Evolutionary conservation across 2,797 vertebrate genomes (phyloP).

Genomic region (Macroramphosus scolopax): DNA sequence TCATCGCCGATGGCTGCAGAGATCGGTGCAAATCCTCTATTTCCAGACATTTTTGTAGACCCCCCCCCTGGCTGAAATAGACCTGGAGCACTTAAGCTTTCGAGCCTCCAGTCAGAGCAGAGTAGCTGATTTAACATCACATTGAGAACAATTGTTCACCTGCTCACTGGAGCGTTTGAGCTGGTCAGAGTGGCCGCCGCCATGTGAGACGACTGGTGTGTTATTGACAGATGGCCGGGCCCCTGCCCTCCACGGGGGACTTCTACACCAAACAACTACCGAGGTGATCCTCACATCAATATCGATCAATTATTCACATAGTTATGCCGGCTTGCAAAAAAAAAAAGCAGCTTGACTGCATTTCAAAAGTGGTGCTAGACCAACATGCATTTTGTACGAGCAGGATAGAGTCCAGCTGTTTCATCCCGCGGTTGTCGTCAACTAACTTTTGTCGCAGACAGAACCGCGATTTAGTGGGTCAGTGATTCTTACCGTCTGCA

Average conservation of each 20-base stretch:
- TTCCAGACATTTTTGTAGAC: no score
- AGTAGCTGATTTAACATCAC: conserved; percentile 49
- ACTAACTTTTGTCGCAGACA: conserved; percentile 45
- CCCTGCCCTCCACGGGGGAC: conserved; percentile 35
- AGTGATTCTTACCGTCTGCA: conserved; percentile 57
- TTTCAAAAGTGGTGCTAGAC: conserved; percentile 63
- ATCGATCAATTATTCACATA: conserved; percentile 71
- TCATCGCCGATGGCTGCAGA: no score
- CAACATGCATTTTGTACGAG: conserved; percentile 62
- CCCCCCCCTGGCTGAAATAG: conserved; percentile 9
- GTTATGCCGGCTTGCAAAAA: conserved; percentile 58
- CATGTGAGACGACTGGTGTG: conserved; percentile 33
- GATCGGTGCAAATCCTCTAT: no score
- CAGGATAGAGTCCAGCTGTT: conserved; percentile 23
- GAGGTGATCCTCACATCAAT: conserved; percentile 58
- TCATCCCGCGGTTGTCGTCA: conserved; percentile 41
- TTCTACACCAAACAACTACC: conserved; percentile 54
- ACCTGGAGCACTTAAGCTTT: conserved; percentile 13
- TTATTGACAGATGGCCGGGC: conserved; percentile 58
- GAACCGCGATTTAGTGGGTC: conserved; percentile 59
- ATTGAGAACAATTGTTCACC: conserved; percentile 36
- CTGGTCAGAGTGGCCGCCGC: conserved; percentile 35
- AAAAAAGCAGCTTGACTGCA: conserved; percentile 54
- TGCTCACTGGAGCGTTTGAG: conserved; percentile 43
- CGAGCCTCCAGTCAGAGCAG: conserved; percentile 18